Conservation (phyloP, 1,140 invertebrate genomes). For the Hyles vespertilio region DNA sequence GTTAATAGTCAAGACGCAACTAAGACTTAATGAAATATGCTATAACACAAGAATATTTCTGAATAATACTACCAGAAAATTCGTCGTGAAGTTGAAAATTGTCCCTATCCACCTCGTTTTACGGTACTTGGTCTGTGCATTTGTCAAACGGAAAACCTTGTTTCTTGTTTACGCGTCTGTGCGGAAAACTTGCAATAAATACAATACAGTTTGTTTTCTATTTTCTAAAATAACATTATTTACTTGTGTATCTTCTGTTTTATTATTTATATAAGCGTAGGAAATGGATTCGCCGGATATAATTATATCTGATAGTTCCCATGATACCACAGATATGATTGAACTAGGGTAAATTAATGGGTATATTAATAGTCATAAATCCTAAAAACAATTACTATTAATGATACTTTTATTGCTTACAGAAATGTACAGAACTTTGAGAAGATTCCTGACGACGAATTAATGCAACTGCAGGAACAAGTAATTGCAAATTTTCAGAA, state of each 20-base stretch:
- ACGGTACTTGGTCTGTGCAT: too few species aligned
- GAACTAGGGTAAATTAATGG: constrained; percentile 22
- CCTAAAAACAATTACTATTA: too few species aligned
- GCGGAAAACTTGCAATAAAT: not conserved
- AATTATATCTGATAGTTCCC: constrained; percentile 22
- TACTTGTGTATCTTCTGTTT: too few species aligned
- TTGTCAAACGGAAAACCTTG: too few species aligned
- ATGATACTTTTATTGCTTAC: constrained; percentile 11
- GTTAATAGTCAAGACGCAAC: too few species aligned
- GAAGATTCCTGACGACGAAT: constrained; percentile 28
- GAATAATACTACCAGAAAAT: too few species aligned
- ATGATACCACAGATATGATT: constrained; percentile 15
- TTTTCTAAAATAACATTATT: constrained; percentile 1
- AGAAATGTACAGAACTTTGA: constrained; percentile 19
- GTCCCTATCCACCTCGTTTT: too few species aligned
- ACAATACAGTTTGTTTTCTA: not conserved
- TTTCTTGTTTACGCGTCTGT: too few species aligned
- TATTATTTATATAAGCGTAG: too few species aligned
- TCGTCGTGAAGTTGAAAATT: too few species aligned
- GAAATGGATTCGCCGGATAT: constrained; percentile 42
- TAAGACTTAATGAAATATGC: too few species aligned
- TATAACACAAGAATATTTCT: too few species aligned
- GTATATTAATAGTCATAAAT: not conserved
- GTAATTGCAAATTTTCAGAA: constrained; percentile 57
- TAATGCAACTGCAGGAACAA: constrained; percentile 45